These are phyloP conservation scores for Cotesia typhae DNA, from an alignment of 1,140 invertebrate genomes.

Conservation along the genomic window DNA sequence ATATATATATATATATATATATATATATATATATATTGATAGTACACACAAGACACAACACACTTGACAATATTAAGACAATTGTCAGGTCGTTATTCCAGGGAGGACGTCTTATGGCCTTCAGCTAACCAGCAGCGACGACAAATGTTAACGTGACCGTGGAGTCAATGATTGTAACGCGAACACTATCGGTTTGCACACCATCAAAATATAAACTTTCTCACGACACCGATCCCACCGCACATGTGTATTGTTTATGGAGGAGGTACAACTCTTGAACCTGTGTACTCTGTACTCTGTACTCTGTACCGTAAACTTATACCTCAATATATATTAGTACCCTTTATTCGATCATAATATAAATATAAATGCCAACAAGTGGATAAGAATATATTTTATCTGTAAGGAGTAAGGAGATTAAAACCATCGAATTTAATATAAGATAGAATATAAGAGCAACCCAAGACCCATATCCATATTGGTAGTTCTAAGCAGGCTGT, in stretches of 20 bases:
- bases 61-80: slow-evolving; percentile 21
- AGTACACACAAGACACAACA: neutral
- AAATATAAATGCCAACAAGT: neutral
- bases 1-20: no score
- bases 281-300: slow-evolving; percentile 40
- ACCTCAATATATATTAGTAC: neutral
- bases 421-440: neutral
- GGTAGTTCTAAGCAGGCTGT: neutral
- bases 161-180: slow-evolving; percentile 49
- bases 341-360: slow-evolving; percentile 2
- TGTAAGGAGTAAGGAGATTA: neutral
- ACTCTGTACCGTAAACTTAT: slow-evolving; percentile 46
- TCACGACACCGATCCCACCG: slow-evolving; percentile 55
- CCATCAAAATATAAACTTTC: slow-evolving; percentile 57
- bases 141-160: slow-evolving; percentile 51
- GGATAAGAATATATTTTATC: neutral
- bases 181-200: slow-evolving; percentile 28
- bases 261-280: no score
- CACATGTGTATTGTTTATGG: neutral
- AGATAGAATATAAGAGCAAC: neutral
- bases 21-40: no score
- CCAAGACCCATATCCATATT: slow-evolving; percentile 1
- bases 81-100: slow-evolving; percentile 32
- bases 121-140: slow-evolving; percentile 25
- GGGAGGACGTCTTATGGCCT: slow-evolving; percentile 33